Conservation (phyloP, 2,113 vertebrate genomes). For the Myotis lucifugus region DNA sequence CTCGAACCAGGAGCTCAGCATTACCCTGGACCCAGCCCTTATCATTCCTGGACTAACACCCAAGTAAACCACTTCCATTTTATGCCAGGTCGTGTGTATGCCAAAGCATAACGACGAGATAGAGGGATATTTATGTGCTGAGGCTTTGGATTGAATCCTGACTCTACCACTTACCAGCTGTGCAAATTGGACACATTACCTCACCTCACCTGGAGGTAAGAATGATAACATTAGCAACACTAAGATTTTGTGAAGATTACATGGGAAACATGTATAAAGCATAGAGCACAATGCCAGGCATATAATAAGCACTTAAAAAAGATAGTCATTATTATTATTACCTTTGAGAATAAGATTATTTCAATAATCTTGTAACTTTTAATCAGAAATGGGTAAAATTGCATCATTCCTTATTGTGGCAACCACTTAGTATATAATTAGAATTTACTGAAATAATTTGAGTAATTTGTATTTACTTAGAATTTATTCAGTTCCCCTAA, state of each 20-base stretch:
- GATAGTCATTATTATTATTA: neutral
- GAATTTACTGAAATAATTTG: neutral
- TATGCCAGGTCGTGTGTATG: neutral
- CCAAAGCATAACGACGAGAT: neutral
- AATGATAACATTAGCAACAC: neutral
- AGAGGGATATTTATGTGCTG: neutral
- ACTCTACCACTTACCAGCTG: neutral
- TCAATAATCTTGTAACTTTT: neutral
- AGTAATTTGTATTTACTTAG: neutral
- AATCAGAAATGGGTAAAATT: slow-evolving; percentile 8
- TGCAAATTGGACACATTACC: neutral
- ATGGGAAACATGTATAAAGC: neutral
- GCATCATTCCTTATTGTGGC: neutral
- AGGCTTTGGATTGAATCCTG: slow-evolving; percentile 28
- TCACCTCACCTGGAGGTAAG: neutral
- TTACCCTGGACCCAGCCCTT: neutral
- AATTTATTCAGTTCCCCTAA: neutral
- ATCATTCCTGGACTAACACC: neutral
- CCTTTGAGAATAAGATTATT: neutral
- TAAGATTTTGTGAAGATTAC: neutral
- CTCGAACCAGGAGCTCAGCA: neutral
- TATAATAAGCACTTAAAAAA: slow-evolving; percentile 6
- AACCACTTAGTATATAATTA: neutral
- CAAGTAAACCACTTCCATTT: neutral
- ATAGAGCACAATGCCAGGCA: neutral